Conservation (phyloP, 2,113 vertebrate genomes). For the Anthoscopus minutus region DNA sequence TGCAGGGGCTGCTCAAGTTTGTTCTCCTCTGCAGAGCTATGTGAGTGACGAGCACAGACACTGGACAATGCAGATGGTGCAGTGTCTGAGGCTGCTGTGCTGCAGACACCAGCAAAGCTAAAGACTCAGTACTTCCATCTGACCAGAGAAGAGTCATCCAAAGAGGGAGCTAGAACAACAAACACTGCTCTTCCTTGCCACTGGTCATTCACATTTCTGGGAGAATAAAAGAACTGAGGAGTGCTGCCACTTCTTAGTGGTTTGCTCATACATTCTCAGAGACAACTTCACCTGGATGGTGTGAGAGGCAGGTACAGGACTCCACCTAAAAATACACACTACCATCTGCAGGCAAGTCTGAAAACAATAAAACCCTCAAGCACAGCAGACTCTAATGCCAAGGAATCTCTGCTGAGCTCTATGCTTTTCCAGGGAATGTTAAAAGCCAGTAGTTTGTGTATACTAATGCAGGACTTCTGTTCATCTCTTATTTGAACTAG, state of each 20-base stretch:
- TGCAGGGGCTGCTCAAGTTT: neutral
- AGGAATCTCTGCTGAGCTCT: neutral
- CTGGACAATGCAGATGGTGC: neutral
- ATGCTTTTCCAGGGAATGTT: neutral
- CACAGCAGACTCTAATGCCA: neutral
- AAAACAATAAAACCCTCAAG: neutral
- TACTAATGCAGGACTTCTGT: neutral
- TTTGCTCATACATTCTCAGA: neutral
- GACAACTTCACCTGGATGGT: neutral
- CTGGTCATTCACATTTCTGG: neutral
- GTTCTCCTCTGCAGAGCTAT: neutral
- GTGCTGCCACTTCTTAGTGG: neutral
- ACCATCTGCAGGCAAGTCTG: neutral
- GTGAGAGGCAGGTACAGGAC: neutral
- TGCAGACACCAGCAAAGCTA: neutral
- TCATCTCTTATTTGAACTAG: neutral
- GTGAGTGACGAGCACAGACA: neutral
- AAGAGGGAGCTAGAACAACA: neutral
- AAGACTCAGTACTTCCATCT: neutral
- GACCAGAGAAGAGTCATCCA: neutral
- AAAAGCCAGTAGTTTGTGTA: neutral
- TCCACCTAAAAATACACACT: neutral
- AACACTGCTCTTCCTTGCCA: neutral
- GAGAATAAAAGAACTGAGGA: slow-evolving; percentile 4
- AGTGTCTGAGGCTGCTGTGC: neutral